These are phyloP conservation scores for Syngnathus rostellatus DNA, from an alignment of 2,797 vertebrate genomes.

Conservation along the genomic window DNA sequence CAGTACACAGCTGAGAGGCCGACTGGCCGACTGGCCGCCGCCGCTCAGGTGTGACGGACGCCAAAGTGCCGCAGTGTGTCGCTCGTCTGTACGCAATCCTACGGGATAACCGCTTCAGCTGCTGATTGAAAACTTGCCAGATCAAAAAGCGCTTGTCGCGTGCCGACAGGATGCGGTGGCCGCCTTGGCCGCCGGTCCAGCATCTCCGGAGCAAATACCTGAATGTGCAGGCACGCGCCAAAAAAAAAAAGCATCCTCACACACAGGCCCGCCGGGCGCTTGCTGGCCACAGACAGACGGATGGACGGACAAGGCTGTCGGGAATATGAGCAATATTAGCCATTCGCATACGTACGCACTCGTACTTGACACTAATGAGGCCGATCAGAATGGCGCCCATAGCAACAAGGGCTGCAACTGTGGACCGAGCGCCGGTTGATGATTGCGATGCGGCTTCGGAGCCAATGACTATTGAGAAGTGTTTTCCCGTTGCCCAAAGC, in stretches of 20 bases:
- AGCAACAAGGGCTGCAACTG: slow-evolving; percentile 63
- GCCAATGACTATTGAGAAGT: slow-evolving; percentile 31
- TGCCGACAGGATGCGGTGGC: slow-evolving; percentile 25
- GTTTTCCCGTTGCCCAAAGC: slow-evolving; percentile 26
- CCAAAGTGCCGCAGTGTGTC: background rate
- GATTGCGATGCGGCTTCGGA: slow-evolving; percentile 45
- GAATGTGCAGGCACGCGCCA: too few relatives aligned
- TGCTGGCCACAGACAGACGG: too few relatives aligned
- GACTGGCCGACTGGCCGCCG: background rate
- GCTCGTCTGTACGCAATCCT: background rate
- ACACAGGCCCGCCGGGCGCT: background rate
- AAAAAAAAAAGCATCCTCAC: background rate
- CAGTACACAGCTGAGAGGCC: background rate
- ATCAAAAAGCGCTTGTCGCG: slow-evolving; percentile 15
- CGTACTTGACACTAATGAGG: slow-evolving; percentile 65
- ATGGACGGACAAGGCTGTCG: slow-evolving; percentile 32
- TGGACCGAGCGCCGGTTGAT: slow-evolving; percentile 48
- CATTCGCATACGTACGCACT: slow-evolving; percentile 48
- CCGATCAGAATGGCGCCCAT: slow-evolving; percentile 63
- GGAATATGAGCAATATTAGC: slow-evolving; percentile 43
- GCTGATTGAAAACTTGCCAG: slow-evolving; percentile 17
- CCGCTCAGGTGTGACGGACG: background rate
- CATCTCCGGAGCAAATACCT: slow-evolving; percentile 25
- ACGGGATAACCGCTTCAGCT: slow-evolving; percentile 8
- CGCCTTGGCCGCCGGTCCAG: slow-evolving; percentile 29